Conservation (phyloP, 2,888 invertebrate genomes). For the Troides aeacus region DNA sequence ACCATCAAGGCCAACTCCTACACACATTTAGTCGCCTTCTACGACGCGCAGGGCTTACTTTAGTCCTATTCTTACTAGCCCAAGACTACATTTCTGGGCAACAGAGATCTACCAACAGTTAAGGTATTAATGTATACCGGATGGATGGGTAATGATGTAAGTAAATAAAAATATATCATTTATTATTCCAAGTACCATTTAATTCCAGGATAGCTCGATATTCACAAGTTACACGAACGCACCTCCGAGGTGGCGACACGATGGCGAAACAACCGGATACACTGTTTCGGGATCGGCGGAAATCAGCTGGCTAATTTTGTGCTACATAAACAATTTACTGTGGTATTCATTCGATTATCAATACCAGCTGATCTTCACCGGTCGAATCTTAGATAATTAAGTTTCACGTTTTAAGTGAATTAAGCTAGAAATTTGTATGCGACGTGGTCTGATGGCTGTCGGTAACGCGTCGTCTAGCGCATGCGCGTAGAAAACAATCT, state of each 20-base stretch:
- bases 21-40: too few relatives aligned
- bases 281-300: slow-evolving; percentile 1
- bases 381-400: background rate
- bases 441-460: slow-evolving; percentile 7
- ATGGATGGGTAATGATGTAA: too few relatives aligned
- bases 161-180: slow-evolving; percentile 44
- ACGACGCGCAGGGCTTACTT: too few relatives aligned
- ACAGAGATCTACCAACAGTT: too few relatives aligned
- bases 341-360: background rate
- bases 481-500: slow-evolving; percentile 45
- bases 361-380: slow-evolving; percentile 8
- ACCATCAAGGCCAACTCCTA: too few relatives aligned
- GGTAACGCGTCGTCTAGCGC: background rate
- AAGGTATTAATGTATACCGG: too few relatives aligned
- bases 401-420: slow-evolving; percentile 1
- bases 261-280: slow-evolving; percentile 10
- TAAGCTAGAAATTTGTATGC: slow-evolving; percentile 24
- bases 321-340: background rate
- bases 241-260: slow-evolving; percentile 16
- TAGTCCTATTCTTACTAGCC: too few relatives aligned
- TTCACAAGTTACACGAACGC: slow-evolving; percentile 52
- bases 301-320: slow-evolving; percentile 22
- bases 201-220: slow-evolving; percentile 61
- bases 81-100: too few relatives aligned
- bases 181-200: slow-evolving; percentile 58